phyloP scores from a whole-genome alignment of 1,140 invertebrate species.

The Megathymus violae region DNA sequence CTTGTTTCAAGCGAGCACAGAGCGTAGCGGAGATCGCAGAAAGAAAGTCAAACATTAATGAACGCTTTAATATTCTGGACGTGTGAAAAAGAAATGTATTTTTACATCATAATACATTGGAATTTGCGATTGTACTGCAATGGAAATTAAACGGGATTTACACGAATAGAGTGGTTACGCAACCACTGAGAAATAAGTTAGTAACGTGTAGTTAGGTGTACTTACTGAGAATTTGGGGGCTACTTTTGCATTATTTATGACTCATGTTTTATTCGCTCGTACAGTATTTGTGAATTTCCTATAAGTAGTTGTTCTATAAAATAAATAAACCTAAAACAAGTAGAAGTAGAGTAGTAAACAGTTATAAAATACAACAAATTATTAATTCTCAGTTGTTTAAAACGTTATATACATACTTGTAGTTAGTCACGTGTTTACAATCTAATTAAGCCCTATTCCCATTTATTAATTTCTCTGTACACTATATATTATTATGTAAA shows the following conservation, averaged over 20 bases:
- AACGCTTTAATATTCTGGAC: constrained; percentile 77
- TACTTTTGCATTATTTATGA: constrained; percentile 8
- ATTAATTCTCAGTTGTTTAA: too few species aligned
- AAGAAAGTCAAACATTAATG: constrained; percentile 82
- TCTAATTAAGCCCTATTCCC: too few species aligned
- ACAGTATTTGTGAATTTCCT: too few species aligned
- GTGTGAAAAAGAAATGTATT: constrained; percentile 77
- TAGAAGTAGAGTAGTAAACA: too few species aligned
- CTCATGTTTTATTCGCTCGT: not conserved
- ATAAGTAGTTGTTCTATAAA: too few species aligned
- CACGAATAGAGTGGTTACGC: constrained; percentile 11
- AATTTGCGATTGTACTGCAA: constrained; percentile 52
- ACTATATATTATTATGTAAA: too few species aligned
- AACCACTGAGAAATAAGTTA: constrained; percentile 3
- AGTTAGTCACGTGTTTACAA: too few species aligned
- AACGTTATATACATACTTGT: too few species aligned
- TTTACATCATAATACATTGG: constrained; percentile 69
- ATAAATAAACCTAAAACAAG: too few species aligned
- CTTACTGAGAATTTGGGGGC: too few species aligned
- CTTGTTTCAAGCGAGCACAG: constrained; percentile 58
- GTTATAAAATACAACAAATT: too few species aligned
- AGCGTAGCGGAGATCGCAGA: constrained; percentile 56
- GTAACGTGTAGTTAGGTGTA: constrained; percentile 6
- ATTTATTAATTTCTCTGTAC: too few species aligned
- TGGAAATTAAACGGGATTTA: constrained; percentile 58